These are phyloP conservation scores for Myotis myotis DNA, from an alignment of 2,797 vertebrate species.

Conservation along the genomic window DNA sequence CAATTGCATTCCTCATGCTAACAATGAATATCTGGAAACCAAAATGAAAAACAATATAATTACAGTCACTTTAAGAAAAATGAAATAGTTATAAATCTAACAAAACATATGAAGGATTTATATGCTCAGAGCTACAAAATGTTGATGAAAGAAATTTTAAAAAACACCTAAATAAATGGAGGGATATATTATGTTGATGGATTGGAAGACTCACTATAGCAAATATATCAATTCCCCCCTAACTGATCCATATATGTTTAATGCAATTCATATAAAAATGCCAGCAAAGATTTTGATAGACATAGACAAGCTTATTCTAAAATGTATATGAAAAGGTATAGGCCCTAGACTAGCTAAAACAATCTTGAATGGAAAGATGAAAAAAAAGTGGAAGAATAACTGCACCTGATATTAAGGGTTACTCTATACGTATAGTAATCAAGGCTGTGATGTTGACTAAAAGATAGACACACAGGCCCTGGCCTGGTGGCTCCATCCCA, in stretches of 20 bases:
- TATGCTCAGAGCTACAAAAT: neutral
- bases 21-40: constrained; percentile 14
- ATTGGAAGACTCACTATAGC: neutral
- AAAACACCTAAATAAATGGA: constrained; percentile 1
- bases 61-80: constrained; percentile 38
- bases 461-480: neutral
- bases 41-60: constrained; percentile 28
- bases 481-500: neutral
- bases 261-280: neutral
- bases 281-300: constrained; percentile 10
- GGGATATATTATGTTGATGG: neutral
- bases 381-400: neutral
- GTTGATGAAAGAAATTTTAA: neutral
- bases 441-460: neutral
- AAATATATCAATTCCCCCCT: neutral
- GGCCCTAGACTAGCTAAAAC: neutral
- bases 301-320: neutral
- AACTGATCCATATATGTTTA: neutral
- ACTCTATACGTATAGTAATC: neutral
- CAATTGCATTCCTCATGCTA: neutral
- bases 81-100: constrained; percentile 7
- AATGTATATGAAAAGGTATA: constrained; percentile 17
- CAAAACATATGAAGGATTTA: neutral
- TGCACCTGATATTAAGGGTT: neutral
- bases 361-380: neutral